Base-by-base conservation (phyloP, 2,888 invertebrate genomes). In the Torymus aiolomorphi region DNA sequence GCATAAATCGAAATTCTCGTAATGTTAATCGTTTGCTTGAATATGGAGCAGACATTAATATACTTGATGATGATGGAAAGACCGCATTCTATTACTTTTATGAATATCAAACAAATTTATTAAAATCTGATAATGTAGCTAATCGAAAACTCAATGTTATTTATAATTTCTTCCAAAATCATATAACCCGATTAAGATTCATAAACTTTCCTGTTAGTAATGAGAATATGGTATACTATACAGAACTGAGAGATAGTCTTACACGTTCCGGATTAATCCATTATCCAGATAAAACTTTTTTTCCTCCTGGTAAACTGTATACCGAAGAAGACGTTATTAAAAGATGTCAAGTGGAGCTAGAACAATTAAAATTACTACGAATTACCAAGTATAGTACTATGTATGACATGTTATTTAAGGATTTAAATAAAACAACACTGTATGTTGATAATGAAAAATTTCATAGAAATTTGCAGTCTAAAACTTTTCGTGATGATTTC, bases 21-120 rank as follows among this genome's bases (percentile, higher is more conserved):
- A 31, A 56, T 24, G 31, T 56, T 56, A 4, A 10, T 5, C 49
- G 54, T 10, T 61, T 78, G 12, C 24, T 78, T 10, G 72, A 66
- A 10, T 31, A 18, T 16, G 78, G 78, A 11, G 78, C 78, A 54
- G 54, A 78, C 20, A 31, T 78, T 10, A 78, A 78, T 65, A 66
- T 66, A 12, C 18, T 24, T 16, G 49, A 65, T 11, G 10, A 13
- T 3, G 5, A 18, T 42, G n/a, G 14, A 3, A 63, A 42, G 42
- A 63, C 65, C 13, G 1, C 65, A 65, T 51, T 65, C 16, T 49
- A 49, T n/a, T 65, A 42, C 16, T 63, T 42, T n/a, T 63, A 42
- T 31, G 42, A 63, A 63, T 63, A 42, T 31, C 42, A 63, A 31
- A 63, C 2, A 42, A 42, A 63, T 31, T 12, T 63, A 63, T 20